Conservation (phyloP, 2,888 invertebrate genomes). For the Chironomus riparius region DNA sequence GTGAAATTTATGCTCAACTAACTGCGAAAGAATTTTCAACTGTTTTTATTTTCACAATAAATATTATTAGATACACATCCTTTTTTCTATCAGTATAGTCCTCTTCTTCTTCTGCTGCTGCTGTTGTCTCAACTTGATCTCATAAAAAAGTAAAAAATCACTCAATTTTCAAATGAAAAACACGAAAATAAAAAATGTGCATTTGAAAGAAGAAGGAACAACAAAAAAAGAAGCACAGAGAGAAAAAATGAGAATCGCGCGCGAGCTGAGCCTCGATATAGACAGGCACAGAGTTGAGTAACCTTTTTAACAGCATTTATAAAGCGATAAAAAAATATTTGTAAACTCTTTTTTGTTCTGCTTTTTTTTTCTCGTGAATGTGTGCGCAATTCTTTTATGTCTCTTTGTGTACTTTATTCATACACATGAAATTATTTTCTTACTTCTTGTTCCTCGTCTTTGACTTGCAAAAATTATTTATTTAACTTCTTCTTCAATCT, state of each 20-base stretch:
- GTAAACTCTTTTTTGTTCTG: neutral
- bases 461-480: neutral
- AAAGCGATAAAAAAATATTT: conserved; percentile 12
- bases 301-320: conserved; percentile 21
- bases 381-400: neutral
- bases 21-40: too few relatives aligned
- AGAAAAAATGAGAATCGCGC: conserved; percentile 2
- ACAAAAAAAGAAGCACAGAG: neutral
- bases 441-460: neutral
- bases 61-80: too few relatives aligned
- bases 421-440: neutral
- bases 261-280: conserved; percentile 17
- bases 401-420: neutral
- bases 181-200: neutral
- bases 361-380: neutral
- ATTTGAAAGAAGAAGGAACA: neutral
- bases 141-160: too few relatives aligned
- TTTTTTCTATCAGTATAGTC: too few relatives aligned
- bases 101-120: too few relatives aligned
- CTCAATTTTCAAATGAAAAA: neutral
- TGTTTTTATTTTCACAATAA: too few relatives aligned
- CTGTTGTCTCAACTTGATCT: too few relatives aligned
- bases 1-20: too few relatives aligned
- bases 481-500: too few relatives aligned
- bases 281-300: conserved; percentile 20